A percentile compares a stretch with the other conserved stretches of the same genome.
These are phyloP conservation scores for Drosophila pseudoananassae DNA, from an alignment of 1,140 invertebrate species.

Conservation along the genomic window DNA sequence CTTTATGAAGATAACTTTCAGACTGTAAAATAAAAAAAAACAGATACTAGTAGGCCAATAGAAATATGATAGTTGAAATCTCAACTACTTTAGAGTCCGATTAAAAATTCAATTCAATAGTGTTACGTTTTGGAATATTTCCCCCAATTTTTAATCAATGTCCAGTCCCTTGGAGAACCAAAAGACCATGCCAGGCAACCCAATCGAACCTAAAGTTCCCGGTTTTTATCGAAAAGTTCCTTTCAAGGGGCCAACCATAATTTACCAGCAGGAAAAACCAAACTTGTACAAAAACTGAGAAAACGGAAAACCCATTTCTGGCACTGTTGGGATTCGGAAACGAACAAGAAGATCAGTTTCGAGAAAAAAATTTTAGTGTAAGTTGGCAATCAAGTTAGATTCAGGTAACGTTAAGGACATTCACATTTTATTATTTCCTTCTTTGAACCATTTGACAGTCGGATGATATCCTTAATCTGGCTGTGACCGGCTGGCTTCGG, in stretches of 20 bases:
- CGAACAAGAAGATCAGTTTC: not conserved
- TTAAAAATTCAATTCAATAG: not conserved
- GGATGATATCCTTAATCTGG: conserved; percentile 1
- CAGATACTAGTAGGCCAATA: not conserved
- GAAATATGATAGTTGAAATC: not conserved
- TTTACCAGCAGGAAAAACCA: not conserved
- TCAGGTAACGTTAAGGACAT: too few relatives aligned
- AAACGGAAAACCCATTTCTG: not conserved
- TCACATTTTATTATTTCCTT: not conserved
- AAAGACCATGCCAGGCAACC: not conserved
- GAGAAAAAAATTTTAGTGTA: conserved; percentile 2
- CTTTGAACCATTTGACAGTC: conserved; percentile 2
- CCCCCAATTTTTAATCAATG: not conserved
- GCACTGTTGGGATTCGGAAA: not conserved
- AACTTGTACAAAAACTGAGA: not conserved
- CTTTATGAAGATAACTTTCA: too few relatives aligned
- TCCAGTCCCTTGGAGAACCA: not conserved
- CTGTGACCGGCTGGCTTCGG: not conserved
- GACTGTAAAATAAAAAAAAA: too few relatives aligned
- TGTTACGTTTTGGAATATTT: not conserved
- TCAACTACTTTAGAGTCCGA: not conserved
- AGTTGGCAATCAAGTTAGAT: not conserved
- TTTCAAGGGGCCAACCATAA: not conserved
- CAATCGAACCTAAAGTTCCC: not conserved
- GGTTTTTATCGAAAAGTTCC: not conserved